Evolutionary conservation across 2,888 invertebrate species (phyloP).

Genomic region (Ditylenchus weischeri): DNA sequence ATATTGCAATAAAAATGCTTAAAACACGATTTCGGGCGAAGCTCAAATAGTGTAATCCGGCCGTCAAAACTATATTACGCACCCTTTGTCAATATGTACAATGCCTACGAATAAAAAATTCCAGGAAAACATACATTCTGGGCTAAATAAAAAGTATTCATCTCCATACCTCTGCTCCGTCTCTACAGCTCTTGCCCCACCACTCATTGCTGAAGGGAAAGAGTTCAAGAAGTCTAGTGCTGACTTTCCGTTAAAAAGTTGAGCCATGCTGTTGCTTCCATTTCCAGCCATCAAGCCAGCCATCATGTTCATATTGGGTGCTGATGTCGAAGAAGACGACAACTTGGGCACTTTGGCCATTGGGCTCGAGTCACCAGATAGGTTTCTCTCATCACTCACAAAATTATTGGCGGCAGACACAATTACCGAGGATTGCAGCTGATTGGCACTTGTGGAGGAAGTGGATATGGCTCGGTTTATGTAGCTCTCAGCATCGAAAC

Average conservation of each 20-base stretch:
- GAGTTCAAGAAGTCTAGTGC: constrained; percentile 4
- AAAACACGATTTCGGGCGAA: no score
- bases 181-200: background rate
- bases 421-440: background rate
- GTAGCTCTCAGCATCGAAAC: background rate
- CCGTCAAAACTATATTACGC: no score
- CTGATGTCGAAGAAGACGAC: constrained; percentile 12
- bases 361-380: constrained; percentile 8
- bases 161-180: constrained; percentile 4
- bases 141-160: no score
- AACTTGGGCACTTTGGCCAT: constrained; percentile 17
- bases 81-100: no score
- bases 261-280: background rate
- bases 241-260: background rate
- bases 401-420: background rate
- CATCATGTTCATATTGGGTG: background rate
- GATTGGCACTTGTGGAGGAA: background rate
- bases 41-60: no score
- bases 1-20: no score
- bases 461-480: constrained; percentile 8
- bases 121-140: no score
- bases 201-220: background rate
- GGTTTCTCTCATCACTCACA: background rate
- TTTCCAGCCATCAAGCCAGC: background rate
- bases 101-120: no score